Conservation (phyloP, 2,888 invertebrate genomes). For the Pachycephus smyrnensis region DNA sequence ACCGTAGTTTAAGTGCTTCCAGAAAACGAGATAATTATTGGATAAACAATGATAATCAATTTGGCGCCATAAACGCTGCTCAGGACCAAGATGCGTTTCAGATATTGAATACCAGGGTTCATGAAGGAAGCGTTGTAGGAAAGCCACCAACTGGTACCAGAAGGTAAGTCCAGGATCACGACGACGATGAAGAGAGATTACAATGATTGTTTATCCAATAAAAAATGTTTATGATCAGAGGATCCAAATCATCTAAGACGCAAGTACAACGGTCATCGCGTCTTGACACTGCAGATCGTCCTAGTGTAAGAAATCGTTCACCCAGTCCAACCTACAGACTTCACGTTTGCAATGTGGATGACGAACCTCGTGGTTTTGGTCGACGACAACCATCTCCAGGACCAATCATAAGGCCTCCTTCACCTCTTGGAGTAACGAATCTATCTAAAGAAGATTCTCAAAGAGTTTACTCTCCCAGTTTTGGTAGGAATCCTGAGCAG, state of each 20-base stretch:
- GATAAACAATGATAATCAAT: constrained; percentile 52
- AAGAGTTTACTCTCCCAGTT: constrained; percentile 60
- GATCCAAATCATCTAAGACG: constrained; percentile 39
- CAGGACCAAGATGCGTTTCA: constrained; percentile 60
- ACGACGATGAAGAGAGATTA: background rate
- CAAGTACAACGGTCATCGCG: constrained; percentile 42
- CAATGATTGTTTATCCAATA: background rate
- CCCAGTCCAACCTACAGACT: constrained; percentile 64
- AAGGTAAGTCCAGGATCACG: constrained; percentile 41
- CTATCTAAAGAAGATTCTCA: constrained; percentile 19
- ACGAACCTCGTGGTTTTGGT: constrained; percentile 54
- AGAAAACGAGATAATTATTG: constrained; percentile 53
- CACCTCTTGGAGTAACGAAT: constrained; percentile 16
- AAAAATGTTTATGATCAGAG: constrained; percentile 1
- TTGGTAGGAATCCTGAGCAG: constrained; percentile 33
- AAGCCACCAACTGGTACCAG: constrained; percentile 54
- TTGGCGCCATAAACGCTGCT: constrained; percentile 47
- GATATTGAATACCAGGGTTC: constrained; percentile 52
- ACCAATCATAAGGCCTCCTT: background rate
- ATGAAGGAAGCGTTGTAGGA: constrained; percentile 53
- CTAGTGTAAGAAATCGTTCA: constrained; percentile 58
- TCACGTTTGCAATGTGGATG: constrained; percentile 64
- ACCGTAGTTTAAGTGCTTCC: constrained; percentile 53
- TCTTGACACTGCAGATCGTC: constrained; percentile 38
- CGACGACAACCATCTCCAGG: constrained; percentile 39